Evolutionary conservation across 2,888 invertebrate species (phyloP).

Genomic region (Lamproptera curius): DNA sequence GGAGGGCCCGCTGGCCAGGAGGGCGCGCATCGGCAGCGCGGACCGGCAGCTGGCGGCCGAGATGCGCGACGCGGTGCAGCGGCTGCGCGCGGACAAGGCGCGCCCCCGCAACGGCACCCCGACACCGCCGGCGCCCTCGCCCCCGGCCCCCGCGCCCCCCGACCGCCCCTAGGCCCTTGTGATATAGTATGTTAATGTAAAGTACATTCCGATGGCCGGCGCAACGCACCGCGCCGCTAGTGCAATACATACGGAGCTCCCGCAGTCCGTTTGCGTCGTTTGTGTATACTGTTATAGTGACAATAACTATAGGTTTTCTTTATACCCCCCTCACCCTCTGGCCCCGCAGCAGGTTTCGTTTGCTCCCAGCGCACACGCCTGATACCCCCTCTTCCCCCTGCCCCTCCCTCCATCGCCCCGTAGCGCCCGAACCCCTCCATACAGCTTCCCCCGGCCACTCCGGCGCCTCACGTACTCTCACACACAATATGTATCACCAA

Average conservation of each 20-base stretch:
- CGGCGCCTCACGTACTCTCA: constrained; percentile 27
- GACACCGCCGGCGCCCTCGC: constrained; percentile 47
- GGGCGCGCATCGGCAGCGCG: constrained; percentile 75
- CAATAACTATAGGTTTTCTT: constrained; percentile 48
- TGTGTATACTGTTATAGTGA: constrained; percentile 62
- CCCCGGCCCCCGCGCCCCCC: constrained; percentile 44
- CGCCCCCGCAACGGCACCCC: constrained; percentile 61
- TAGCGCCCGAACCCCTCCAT: constrained; percentile 17
- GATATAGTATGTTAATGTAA: constrained; percentile 61
- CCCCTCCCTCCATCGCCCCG: constrained; percentile 27
- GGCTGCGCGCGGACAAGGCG: constrained; percentile 68
- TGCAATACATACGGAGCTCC: constrained; percentile 32
- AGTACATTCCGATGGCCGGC: constrained; percentile 62
- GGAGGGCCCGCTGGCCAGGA: constrained; percentile 65
- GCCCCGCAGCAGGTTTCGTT: constrained; percentile 29
- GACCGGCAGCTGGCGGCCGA: constrained; percentile 66
- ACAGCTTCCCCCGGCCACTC: constrained; percentile 34
- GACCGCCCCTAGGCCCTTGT: constrained; percentile 49
- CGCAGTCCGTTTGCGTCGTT: constrained; percentile 16
- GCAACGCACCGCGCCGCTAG: constrained; percentile 24
- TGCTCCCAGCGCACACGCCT: constrained; percentile 12
- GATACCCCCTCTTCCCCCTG: constrained; percentile 10
- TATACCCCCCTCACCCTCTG: constrained; percentile 34
- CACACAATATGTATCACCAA: constrained; percentile 55
- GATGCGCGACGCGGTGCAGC: constrained; percentile 71